Evolutionary conservation across 2,888 invertebrate genomes (phyloP), one percentile per base, ranked within the genome.

Genomic region (Coenonympha glycerion): DNA sequence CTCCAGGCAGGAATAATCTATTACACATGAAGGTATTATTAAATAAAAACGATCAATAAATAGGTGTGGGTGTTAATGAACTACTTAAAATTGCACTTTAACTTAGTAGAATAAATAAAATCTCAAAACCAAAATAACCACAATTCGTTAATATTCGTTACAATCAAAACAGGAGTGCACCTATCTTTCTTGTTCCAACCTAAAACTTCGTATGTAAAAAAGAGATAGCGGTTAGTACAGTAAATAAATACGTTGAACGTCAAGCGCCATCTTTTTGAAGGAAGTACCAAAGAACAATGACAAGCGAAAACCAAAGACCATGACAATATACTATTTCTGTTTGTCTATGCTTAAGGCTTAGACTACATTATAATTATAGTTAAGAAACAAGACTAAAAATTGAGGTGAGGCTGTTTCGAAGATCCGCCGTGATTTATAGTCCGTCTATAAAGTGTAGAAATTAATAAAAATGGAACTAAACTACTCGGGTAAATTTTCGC

Each of bases 101-200:
- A 65, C 64, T 62, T 57, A 53, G 59, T 65, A 66, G 74, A 78
- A 76, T 76, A 76, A 74, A 76, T 73, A 73, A 73, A 78, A 73
- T 69, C 66, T 72, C 65, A 58, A 67, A n/a, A 70, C 65, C 68
- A 70, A 71, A 75, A 69, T 74, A 75, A 77, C 75, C 81, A 81
- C 83, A 74, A 78, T 79, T 79, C 86, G 87, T 86, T 86, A 85
- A 64, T 78, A 77, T 78, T 77, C 86, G 87, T 87, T 87, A 86
- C 69, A 83, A 75, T 83, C 79, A 84, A 87, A 86, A 69, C 68
- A 60, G 65, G 64, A 64, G 57, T 60, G 72, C 41, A 31, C 47
- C 60, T 62, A 3, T 78, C 68, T 69, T 71, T 65, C 70, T 66
- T 52, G 16, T 22, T 59, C n/a, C n/a, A 36, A 2, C 1, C 0